Evolutionary conservation across 2,113 vertebrate species (phyloP).

Genomic region (Cynocephalus volans): DNA sequence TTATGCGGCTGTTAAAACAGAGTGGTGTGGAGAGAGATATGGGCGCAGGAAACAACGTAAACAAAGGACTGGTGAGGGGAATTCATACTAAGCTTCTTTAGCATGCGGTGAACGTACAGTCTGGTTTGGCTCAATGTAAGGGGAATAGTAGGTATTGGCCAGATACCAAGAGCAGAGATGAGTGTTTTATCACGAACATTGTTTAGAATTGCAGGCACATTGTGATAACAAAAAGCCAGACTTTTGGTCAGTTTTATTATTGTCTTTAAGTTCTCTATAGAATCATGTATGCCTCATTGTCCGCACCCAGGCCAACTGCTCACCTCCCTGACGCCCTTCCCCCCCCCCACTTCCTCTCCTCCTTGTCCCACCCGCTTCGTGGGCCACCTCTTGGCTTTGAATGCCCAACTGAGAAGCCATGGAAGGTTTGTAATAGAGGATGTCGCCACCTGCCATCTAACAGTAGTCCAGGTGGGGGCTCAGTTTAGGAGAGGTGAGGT

Average conservation of each 20-base stretch:
- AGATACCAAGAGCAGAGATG: neutral
- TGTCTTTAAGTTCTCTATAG: neutral
- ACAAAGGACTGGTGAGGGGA: neutral
- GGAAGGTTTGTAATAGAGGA: neutral
- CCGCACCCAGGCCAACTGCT: neutral
- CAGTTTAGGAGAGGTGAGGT: neutral
- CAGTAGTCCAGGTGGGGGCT: neutral
- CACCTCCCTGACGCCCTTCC: neutral
- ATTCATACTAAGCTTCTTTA: rapidly evolving
- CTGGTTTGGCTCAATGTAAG: neutral
- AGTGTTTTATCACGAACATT: neutral
- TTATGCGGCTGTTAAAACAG: neutral
- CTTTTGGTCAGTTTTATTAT: neutral
- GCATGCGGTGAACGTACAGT: neutral
- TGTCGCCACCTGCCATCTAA: neutral
- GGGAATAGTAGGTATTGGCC: too few species aligned
- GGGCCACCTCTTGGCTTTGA: neutral
- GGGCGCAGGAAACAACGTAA: neutral
- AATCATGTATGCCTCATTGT: neutral
- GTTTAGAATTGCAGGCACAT: neutral
- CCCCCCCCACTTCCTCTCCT: too few species aligned
- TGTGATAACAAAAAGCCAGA: neutral
- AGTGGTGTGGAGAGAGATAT: neutral
- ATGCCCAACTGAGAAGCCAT: neutral
- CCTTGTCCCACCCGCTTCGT: too few species aligned